phyloP scores from a whole-genome alignment of 2,888 invertebrate genomes.

The Chrysina gloriosa region DNA sequence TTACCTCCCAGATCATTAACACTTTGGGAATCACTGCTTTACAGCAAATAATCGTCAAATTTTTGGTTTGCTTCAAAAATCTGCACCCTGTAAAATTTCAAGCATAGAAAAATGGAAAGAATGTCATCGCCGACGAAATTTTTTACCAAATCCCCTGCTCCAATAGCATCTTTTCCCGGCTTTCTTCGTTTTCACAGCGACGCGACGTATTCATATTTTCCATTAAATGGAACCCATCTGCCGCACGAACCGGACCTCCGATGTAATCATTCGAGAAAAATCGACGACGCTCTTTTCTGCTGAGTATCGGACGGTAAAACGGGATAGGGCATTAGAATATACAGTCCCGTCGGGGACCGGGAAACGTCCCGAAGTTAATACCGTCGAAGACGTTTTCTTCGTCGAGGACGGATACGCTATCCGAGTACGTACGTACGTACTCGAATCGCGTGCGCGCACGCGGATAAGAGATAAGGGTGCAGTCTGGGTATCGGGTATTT shows the following conservation, averaged over 20 bases:
- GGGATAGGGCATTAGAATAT: conserved; percentile 4
- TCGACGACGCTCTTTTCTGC: conserved; percentile 2
- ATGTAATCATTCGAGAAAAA: neutral
- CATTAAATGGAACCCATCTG: neutral
- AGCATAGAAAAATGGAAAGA: no score
- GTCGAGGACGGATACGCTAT: no score
- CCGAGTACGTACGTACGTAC: neutral
- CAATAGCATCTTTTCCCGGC: no score
- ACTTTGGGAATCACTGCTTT: no score
- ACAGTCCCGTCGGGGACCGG: neutral
- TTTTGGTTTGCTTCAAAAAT: no score
- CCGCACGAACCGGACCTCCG: neutral
- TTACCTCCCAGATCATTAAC: no score
- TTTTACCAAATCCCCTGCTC: no score
- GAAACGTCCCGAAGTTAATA: neutral
- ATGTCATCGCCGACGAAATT: no score
- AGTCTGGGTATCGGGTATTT: neutral
- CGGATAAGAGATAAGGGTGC: neutral
- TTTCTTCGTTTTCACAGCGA: no score
- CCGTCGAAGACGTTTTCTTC: neutral
- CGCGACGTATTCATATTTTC: no score
- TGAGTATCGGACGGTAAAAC: conserved; percentile 1
- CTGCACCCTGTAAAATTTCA: no score
- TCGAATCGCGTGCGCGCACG: conserved; percentile 1
- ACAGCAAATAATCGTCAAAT: no score